Conservation (phyloP, 2,888 invertebrate species). For the Cosmia trapezina region DNA sequence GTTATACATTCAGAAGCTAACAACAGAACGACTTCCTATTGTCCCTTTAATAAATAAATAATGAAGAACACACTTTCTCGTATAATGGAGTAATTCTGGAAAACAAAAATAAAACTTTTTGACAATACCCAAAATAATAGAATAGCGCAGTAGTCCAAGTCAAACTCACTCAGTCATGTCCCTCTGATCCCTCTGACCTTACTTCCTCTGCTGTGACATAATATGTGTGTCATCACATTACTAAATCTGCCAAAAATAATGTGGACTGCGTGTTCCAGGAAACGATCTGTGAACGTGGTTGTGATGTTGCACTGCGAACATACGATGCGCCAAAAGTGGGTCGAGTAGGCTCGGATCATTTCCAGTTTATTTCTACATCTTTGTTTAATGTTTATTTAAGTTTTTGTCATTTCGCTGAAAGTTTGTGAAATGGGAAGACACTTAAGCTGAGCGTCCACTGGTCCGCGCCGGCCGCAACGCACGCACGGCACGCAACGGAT, state of each 20-base stretch:
- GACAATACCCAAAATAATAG: background rate
- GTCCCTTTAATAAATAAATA: background rate
- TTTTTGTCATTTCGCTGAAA: background rate
- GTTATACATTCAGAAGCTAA: background rate
- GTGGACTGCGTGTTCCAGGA: constrained; percentile 59
- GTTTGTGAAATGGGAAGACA: background rate
- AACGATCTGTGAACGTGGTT: constrained; percentile 47
- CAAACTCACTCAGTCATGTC: background rate
- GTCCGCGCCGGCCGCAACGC: too few relatives aligned
- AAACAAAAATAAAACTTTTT: background rate
- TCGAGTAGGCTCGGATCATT: constrained; percentile 41
- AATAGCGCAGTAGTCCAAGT: constrained; percentile 1
- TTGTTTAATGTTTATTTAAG: background rate
- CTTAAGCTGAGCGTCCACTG: too few relatives aligned
- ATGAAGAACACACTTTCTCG: background rate
- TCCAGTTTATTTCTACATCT: constrained; percentile 36
- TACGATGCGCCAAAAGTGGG: constrained; percentile 51
- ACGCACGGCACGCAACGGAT: too few relatives aligned
- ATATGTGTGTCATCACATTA: constrained; percentile 65
- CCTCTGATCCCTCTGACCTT: constrained; percentile 54
- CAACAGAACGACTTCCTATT: background rate
- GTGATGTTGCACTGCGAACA: constrained; percentile 40
- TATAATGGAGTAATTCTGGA: background rate
- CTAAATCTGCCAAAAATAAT: constrained; percentile 68
- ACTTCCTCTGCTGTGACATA: constrained; percentile 52